A percentile compares a stretch with the other conserved stretches of the same genome.
Evolutionary conservation across 2,797 vertebrate genomes (phyloP).

Genomic region (Channallabes apus): DNA sequence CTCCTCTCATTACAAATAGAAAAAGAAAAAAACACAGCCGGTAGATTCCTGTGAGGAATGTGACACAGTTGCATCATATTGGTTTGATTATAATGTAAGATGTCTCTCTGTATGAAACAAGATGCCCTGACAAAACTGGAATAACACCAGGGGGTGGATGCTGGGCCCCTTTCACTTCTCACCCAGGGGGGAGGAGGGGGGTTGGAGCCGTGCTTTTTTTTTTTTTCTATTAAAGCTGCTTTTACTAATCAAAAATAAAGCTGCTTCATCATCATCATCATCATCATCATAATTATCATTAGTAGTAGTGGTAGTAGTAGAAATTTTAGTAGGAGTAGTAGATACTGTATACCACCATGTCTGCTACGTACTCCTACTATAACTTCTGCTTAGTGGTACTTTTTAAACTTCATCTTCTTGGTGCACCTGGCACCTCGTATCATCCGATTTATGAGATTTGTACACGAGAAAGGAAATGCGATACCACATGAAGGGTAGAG

Average conservation of each 20-base stretch:
- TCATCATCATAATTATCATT: slow-evolving; percentile 45
- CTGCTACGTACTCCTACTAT: too few relatives aligned
- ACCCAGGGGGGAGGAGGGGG: slow-evolving; percentile 19
- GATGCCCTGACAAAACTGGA: slow-evolving; percentile 48
- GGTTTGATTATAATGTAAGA: slow-evolving; percentile 56
- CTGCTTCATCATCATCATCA: slow-evolving; percentile 26
- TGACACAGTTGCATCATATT: slow-evolving; percentile 49
- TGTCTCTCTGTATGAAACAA: slow-evolving; percentile 52
- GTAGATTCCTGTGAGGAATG: slow-evolving; percentile 45
- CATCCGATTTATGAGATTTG: slow-evolving; percentile 36
- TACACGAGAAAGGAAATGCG: slow-evolving; percentile 30
- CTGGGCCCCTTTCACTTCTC: slow-evolving; percentile 18
- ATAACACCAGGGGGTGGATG: slow-evolving; percentile 43
- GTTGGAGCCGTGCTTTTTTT: slow-evolving; percentile 28
- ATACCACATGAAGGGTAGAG: slow-evolving; percentile 43
- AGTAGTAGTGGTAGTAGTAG: slow-evolving; percentile 33
- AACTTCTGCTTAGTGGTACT: slow-evolving; percentile 19
- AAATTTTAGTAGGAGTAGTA: too few relatives aligned
- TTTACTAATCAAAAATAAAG: slow-evolving; percentile 15
- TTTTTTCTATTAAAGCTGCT: slow-evolving; percentile 32
- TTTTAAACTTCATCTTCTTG: slow-evolving; percentile 39
- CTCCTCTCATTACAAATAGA: slow-evolving; percentile 35
- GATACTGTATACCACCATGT: too few relatives aligned
- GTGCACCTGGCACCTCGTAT: slow-evolving; percentile 23
- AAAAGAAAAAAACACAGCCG: slow-evolving; percentile 15